Conservation (phyloP, 1,140 invertebrate species). For the Thaumatotibia leucotreta region DNA sequence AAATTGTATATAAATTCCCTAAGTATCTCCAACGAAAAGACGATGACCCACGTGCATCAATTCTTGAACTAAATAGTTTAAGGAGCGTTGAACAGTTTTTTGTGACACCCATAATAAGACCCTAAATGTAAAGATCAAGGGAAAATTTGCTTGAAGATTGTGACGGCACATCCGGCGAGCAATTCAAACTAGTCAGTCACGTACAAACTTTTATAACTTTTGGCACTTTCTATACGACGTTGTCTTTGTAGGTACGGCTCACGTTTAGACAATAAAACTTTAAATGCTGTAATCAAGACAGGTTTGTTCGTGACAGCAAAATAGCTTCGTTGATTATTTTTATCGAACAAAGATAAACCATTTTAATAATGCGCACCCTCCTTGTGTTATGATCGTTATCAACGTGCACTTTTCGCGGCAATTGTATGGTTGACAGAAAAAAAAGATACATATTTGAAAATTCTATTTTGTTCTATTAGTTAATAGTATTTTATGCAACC, state of each 20-base stretch:
- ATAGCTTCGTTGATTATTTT: not conserved
- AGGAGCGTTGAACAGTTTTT: not conserved
- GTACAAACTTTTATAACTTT: conserved; percentile 4
- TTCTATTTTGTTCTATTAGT: too few relatives aligned
- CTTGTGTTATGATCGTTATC: too few relatives aligned
- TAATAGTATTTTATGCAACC: too few relatives aligned
- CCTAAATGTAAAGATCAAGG: not conserved
- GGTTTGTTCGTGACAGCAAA: not conserved
- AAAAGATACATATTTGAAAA: too few relatives aligned
- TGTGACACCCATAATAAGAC: not conserved
- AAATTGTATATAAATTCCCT: too few relatives aligned
- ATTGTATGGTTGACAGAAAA: too few relatives aligned
- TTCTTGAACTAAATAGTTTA: too few relatives aligned
- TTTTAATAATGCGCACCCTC: too few relatives aligned
- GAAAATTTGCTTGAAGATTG: not conserved
- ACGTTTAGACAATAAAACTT: conserved; percentile 7
- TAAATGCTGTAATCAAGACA: not conserved
- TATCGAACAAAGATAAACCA: too few relatives aligned
- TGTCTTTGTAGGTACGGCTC: not conserved
- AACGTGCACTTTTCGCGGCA: too few relatives aligned
- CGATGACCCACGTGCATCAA: too few relatives aligned
- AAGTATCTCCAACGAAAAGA: too few relatives aligned
- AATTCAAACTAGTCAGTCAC: not conserved
- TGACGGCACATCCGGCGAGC: not conserved
- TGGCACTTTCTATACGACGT: not conserved